Base-by-base conservation (phyloP, 2,888 invertebrate genomes). In the Teleogryllus oceanicus region DNA sequence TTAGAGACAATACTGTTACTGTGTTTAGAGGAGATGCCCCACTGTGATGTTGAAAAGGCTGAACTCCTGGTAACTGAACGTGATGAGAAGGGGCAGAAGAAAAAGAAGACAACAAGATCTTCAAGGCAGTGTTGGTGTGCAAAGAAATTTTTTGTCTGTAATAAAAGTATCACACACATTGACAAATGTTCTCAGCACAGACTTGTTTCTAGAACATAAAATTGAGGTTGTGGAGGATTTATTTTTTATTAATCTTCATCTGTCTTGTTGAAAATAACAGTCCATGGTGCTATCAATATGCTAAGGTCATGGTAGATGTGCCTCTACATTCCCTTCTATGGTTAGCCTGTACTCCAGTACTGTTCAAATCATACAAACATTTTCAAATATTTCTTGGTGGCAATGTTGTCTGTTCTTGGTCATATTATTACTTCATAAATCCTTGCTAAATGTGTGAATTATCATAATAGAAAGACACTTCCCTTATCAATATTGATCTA, bases 41-140 rank as follows among this genome's bases (percentile, higher is more conserved):
- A 76, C 79, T 77, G 79, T 79, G 80, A 80, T 80, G 78, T 77
- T 37, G 37, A 77, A 79, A 80, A 79, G 80, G 79, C 79, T 80
- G 79, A 80, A 77, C 37, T 37, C 37, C 37, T 8, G 37, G 37
- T 8, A 37, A 37, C 37, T 37, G 37, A 37, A 37, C 8, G 37
- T 37, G 8, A 37, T 37, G 37, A 37, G 37, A 37, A 37, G 37
- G 37, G 37, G 37, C 37, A 37, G 37, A 37, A 37, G 37, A 37
- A 37, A 37, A 37, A 37, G 37, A 37, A 37, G 37, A 37, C 37
- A 8, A 37, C 37, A 37, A 37, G 5, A 37, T 37, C 37, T 37
- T 37, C 37, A 8, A 37, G 37, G 37, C 37, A 37, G 37, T 37
- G 37, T 37, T 37, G 8, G 37, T 37, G 37, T 37, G 37, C 37